Conservation (phyloP, 2,797 vertebrate genomes). For the Girardinus metallicus region DNA sequence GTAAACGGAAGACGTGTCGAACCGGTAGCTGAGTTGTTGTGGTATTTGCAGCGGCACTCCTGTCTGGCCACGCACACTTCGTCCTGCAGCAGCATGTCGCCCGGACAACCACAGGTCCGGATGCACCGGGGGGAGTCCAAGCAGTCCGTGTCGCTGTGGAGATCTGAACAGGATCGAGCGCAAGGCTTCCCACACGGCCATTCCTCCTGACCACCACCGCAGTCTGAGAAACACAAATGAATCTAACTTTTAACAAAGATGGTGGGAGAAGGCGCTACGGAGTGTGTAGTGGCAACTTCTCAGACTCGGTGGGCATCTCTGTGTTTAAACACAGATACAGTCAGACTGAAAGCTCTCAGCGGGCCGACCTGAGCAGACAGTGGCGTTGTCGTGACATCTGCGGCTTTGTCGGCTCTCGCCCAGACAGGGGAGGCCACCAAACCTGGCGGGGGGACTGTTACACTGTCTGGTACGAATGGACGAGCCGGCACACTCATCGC, state of each 20-base stretch:
- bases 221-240: slow-evolving; percentile 72
- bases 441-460: slow-evolving; percentile 82
- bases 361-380: slow-evolving; percentile 81
- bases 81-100: slow-evolving; percentile 84
- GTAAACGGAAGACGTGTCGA: slow-evolving; percentile 21
- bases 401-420: slow-evolving; percentile 82
- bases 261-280: not conserved
- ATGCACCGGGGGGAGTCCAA: slow-evolving; percentile 75
- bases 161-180: slow-evolving; percentile 87
- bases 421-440: slow-evolving; percentile 84
- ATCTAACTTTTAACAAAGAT: not conserved
- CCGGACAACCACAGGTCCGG: slow-evolving; percentile 83
- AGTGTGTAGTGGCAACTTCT: not conserved
- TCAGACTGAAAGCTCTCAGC: not conserved
- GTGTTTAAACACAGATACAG: not conserved
- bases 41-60: slow-evolving; percentile 86
- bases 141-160: slow-evolving; percentile 82
- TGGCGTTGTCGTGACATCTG: slow-evolving; percentile 80
- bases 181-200: slow-evolving; percentile 86
- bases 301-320: not conserved
- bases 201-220: slow-evolving; percentile 78
- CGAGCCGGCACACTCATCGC: slow-evolving; percentile 79
- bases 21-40: slow-evolving; percentile 79
- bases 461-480: slow-evolving; percentile 81
- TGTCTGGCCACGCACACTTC: slow-evolving; percentile 78